Percentiles rank a stretch among this genome's conserved stretches.
phyloP scores from a whole-genome alignment of 1,140 invertebrate genomes.

The Lasioglossum baleicum region DNA sequence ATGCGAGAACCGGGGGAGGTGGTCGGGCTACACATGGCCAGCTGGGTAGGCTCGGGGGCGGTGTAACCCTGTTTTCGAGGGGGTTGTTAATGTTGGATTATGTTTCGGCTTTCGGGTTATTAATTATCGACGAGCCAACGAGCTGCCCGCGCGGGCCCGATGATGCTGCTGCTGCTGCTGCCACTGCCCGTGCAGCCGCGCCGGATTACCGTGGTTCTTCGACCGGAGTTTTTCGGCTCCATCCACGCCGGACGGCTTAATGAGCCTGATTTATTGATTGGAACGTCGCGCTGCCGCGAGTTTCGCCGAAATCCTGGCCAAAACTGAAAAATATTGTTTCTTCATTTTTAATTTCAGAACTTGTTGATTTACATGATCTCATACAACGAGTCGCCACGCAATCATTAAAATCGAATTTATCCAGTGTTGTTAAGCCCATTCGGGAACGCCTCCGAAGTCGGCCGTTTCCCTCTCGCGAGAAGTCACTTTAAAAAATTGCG shows the following conservation, averaged over 20 bases:
- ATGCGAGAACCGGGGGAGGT: background rate
- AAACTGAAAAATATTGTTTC: too few species aligned
- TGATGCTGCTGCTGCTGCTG: background rate
- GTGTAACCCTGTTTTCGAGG: background rate
- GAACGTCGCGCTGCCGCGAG: too few species aligned
- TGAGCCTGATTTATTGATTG: conserved; percentile 3
- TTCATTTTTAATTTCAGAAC: too few species aligned
- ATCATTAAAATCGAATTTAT: too few species aligned
- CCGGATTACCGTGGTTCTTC: conserved; percentile 12
- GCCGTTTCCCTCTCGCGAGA: too few species aligned
- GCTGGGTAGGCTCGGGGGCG: background rate
- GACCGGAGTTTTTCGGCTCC: background rate
- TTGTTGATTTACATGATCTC: too few species aligned
- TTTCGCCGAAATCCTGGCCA: too few species aligned
- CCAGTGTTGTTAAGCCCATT: too few species aligned
- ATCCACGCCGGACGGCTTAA: background rate
- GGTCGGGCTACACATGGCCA: background rate
- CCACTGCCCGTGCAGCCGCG: too few species aligned
- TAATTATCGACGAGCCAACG: conserved; percentile 30
- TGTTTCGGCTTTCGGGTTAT: conserved; percentile 38
- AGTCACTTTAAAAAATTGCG: too few species aligned
- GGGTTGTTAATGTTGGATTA: conserved; percentile 45
- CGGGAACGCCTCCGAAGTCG: too few species aligned
- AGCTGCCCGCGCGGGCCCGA: background rate
- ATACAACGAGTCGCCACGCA: too few species aligned